A percentile compares a stretch with the other conserved stretches of the same genome.
Conservation (phyloP, 2,113 vertebrate species). For the Zapornia atra region DNA sequence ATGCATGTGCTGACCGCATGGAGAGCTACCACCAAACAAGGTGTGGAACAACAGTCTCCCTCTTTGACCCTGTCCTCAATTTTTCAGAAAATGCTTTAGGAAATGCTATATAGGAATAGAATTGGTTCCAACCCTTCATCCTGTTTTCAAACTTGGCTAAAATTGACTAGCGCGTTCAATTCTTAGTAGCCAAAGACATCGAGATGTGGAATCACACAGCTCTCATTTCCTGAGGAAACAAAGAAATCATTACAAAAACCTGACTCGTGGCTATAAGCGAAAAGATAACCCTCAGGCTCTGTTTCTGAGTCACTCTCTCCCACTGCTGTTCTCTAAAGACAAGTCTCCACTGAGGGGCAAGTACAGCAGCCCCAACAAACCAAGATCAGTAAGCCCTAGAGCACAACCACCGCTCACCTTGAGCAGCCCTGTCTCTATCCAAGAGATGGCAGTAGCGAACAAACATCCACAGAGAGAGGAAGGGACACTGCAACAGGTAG, state of each 20-base stretch:
- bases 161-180: background rate
- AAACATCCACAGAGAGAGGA: background rate
- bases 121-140: background rate
- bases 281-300: background rate
- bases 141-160: background rate
- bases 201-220: background rate
- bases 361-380: background rate
- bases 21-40: background rate
- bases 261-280: background rate
- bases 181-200: background rate
- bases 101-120: background rate
- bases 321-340: fast-evolving
- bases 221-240: background rate
- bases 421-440: background rate
- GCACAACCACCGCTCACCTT: background rate
- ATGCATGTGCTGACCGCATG: fast-evolving
- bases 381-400: background rate
- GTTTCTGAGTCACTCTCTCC: fast-evolving
- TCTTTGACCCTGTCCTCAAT: background rate
- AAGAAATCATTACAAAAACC: background rate
- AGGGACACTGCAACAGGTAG: too few relatives aligned
- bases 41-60: background rate
- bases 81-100: background rate
- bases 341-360: fast-evolving
- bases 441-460: conserved; percentile 27